Conservation (phyloP, 2,113 vertebrate genomes). For the Cyanocitta stelleri region DNA sequence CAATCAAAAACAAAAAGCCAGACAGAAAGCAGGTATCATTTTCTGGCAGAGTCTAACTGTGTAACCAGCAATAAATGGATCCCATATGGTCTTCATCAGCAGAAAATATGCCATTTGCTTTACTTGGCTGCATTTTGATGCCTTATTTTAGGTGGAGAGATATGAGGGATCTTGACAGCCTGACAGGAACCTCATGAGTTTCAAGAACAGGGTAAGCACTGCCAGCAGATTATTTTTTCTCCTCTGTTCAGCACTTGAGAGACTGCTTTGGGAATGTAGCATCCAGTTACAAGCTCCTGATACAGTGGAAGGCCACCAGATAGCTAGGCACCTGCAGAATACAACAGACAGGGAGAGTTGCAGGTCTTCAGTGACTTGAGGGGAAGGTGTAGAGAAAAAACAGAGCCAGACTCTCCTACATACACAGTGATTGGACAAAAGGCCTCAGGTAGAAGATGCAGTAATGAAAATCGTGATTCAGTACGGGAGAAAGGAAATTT, state of each 20-base stretch:
- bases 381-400: neutral
- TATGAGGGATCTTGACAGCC: slow-evolving; percentile 10
- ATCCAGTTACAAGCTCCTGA: neutral
- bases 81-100: slow-evolving; percentile 23
- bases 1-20: neutral
- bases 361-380: neutral
- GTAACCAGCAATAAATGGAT: neutral
- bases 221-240: neutral
- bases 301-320: neutral
- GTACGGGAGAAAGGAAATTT: neutral
- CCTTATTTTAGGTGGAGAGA: slow-evolving; percentile 13
- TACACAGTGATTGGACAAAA: neutral
- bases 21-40: slow-evolving; percentile 22
- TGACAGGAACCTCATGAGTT: neutral
- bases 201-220: neutral
- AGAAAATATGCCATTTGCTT: slow-evolving; percentile 37
- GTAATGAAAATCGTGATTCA: neutral
- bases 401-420: neutral
- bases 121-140: slow-evolving; percentile 9
- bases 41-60: neutral
- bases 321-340: neutral
- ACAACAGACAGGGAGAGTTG: neutral
- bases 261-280: neutral
- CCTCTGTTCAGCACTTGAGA: neutral
- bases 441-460: neutral